These are phyloP conservation scores for Eulithis prunata DNA, from an alignment of 2,888 invertebrate genomes.

Conservation along the genomic window DNA sequence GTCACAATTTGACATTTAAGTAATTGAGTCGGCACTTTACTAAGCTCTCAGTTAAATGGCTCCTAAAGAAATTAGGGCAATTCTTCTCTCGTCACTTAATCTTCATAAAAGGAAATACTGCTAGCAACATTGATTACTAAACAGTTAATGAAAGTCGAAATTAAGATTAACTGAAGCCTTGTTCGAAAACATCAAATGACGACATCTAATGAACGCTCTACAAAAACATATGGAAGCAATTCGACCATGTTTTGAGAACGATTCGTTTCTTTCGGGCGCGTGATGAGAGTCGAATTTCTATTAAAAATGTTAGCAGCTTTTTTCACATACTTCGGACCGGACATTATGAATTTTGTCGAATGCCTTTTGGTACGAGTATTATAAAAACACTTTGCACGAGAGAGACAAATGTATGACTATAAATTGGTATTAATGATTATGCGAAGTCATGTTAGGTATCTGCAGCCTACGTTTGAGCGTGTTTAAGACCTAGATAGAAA, in stretches of 20 bases:
- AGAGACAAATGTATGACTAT: neutral
- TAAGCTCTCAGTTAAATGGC: slow-evolving; percentile 27
- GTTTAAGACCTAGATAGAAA: slow-evolving; percentile 44
- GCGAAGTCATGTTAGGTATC: slow-evolving; percentile 9
- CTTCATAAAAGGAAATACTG: slow-evolving; percentile 29
- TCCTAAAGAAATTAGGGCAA: slow-evolving; percentile 26
- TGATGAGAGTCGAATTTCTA: neutral
- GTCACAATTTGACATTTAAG: slow-evolving; percentile 29
- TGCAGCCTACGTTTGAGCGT: slow-evolving; percentile 22
- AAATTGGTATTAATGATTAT: slow-evolving; percentile 1
- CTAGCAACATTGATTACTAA: slow-evolving; percentile 10
- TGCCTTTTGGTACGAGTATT: slow-evolving; percentile 2
- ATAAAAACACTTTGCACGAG: neutral
- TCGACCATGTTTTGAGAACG: neutral
- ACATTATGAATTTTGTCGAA: slow-evolving; percentile 9
- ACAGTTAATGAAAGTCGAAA: slow-evolving; percentile 16
- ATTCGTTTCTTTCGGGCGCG: neutral
- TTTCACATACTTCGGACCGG: neutral
- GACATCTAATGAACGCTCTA: neutral
- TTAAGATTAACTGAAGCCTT: slow-evolving; percentile 21
- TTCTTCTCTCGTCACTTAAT: slow-evolving; percentile 29
- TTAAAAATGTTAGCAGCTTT: neutral
- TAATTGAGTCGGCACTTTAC: slow-evolving; percentile 31
- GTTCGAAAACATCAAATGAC: slow-evolving; percentile 13
- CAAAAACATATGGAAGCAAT: slow-evolving; percentile 7